A percentile compares a stretch with the other conserved stretches of the same genome.
Evolutionary conservation across 1,140 invertebrate genomes (phyloP).

Genomic region (Pomphorhynchus laevis): DNA sequence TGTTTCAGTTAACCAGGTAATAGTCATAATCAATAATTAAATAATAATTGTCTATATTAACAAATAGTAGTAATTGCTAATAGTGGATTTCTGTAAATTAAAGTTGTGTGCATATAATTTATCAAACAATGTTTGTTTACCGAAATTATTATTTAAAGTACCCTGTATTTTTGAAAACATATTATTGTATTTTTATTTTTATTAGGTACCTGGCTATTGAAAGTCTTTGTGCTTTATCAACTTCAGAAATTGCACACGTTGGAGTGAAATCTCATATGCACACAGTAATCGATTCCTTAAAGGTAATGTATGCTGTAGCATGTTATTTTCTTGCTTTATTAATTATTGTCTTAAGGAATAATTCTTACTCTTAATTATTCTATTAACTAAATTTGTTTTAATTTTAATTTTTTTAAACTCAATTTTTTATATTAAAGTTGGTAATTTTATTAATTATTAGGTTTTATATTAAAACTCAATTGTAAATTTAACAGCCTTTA

Average conservation of each 20-base stretch:
- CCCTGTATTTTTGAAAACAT: conserved; percentile 9
- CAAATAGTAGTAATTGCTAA: too few species aligned
- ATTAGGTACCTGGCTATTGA: conserved; percentile 59
- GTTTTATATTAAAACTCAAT: too few species aligned
- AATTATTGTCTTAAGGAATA: too few species aligned
- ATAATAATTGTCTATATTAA: too few species aligned
- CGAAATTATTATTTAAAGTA: background rate
- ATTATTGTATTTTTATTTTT: conserved; percentile 9
- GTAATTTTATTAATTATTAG: too few species aligned
- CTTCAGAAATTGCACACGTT: conserved; percentile 94
- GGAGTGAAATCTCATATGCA: conserved; percentile 99
- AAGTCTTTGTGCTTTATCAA: conserved; percentile 93
- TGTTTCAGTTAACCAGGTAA: too few species aligned
- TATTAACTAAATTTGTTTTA: background rate
- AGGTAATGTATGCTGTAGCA: too few species aligned
- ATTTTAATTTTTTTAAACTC: background rate
- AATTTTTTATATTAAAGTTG: too few species aligned
- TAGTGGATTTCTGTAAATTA: too few species aligned
- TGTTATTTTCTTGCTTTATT: too few species aligned
- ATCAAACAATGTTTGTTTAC: background rate
- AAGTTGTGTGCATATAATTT: background rate
- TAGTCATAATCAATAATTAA: too few species aligned
- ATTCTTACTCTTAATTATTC: background rate
- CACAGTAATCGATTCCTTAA: conserved; percentile 89
- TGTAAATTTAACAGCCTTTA: too few species aligned